Evolutionary conservation across 2,113 vertebrate species (phyloP).

Genomic region (Nothoprocta pentlandii): DNA sequence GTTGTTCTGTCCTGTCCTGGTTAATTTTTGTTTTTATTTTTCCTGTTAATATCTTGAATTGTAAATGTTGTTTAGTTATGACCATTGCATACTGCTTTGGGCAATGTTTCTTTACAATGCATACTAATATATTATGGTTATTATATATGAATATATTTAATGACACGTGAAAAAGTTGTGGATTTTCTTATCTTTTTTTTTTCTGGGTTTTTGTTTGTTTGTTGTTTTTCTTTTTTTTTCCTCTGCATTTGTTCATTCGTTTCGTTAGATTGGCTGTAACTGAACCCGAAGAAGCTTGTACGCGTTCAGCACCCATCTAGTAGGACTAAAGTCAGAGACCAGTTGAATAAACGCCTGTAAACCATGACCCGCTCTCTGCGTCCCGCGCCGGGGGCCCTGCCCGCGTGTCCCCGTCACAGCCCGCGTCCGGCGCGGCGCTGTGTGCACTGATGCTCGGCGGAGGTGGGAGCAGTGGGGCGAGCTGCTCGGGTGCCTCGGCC

Average conservation of each 20-base stretch:
- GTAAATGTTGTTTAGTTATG: conserved; percentile 94
- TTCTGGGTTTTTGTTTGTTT: conserved; percentile 52
- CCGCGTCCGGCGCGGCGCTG: too few relatives aligned
- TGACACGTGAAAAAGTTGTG: conserved; percentile 93
- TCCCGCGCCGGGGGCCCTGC: not conserved
- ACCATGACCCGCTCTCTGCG: conserved; percentile 58
- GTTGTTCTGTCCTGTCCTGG: not conserved
- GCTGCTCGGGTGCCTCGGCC: accelerated
- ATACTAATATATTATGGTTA: conserved; percentile 99
- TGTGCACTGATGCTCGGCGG: too few relatives aligned
- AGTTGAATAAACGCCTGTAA: conserved; percentile 93
- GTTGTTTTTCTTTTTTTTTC: conserved; percentile 71
- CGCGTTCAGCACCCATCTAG: conserved; percentile 89
- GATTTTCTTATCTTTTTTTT: conserved; percentile 84
- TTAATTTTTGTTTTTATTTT: conserved; percentile 59
- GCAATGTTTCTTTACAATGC: conserved; percentile 92
- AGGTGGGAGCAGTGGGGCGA: too few relatives aligned
- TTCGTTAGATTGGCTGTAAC: conserved; percentile 86
- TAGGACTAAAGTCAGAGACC: conserved; percentile 92
- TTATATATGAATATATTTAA: conserved; percentile 99
- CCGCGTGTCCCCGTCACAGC: too few relatives aligned
- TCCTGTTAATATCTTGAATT: conserved; percentile 87
- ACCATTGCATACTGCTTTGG: conserved; percentile 86
- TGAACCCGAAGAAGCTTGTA: conserved; percentile 88
- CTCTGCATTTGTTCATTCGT: conserved; percentile 4